Evolutionary conservation across 30 jellyfish, hydroid and myxozoan genomes (phyloP).

Genomic region (Aurelia coerulea): DNA sequence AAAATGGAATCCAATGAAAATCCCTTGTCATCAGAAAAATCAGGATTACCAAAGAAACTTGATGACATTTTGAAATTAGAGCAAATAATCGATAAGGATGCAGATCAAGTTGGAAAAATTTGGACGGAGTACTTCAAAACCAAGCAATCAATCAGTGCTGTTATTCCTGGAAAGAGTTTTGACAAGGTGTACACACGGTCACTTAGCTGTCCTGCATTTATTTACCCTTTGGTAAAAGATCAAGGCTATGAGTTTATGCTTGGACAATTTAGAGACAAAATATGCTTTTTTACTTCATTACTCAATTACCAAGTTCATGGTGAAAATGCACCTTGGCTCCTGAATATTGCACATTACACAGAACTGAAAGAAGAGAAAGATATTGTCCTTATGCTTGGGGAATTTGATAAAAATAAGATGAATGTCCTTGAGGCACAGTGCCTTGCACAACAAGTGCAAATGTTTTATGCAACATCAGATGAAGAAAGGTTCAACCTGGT

Average conservation of each 20-base stretch:
- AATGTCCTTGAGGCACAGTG: slow-evolving; percentile 91
- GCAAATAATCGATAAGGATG: slow-evolving; percentile 37
- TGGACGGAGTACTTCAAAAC: slow-evolving; percentile 84
- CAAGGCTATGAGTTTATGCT: slow-evolving; percentile 90
- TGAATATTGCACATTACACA: slow-evolving; percentile 77
- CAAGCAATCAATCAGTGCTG: slow-evolving; percentile 75
- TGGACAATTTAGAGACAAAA: slow-evolving; percentile 74
- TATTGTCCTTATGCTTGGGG: slow-evolving; percentile 85
- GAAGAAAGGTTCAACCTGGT: slow-evolving; percentile 80
- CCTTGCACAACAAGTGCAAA: slow-evolving; percentile 85
- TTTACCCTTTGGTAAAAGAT: slow-evolving; percentile 79
- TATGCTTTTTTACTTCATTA: slow-evolving; percentile 84
- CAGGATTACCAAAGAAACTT: slow-evolving; percentile 58
- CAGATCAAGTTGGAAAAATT: slow-evolving; percentile 67
- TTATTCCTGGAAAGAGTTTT: slow-evolving; percentile 63
- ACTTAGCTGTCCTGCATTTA: slow-evolving; percentile 69
- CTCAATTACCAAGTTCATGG: slow-evolving; percentile 88
- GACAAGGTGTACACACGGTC: slow-evolving; percentile 63
- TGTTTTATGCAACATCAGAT: slow-evolving; percentile 86
- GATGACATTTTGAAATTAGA: slow-evolving; percentile 66
- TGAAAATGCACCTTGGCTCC: slow-evolving; percentile 97
- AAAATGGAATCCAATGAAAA: slow-evolving; percentile 6
- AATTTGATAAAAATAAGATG: slow-evolving; percentile 58
- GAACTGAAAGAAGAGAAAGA: slow-evolving; percentile 86
- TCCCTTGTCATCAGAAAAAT: slow-evolving; percentile 14